These are phyloP conservation scores for Mormyrops boulengeri DNA, from an alignment of 2,797 vertebrate genomes.

Conservation along the genomic window DNA sequence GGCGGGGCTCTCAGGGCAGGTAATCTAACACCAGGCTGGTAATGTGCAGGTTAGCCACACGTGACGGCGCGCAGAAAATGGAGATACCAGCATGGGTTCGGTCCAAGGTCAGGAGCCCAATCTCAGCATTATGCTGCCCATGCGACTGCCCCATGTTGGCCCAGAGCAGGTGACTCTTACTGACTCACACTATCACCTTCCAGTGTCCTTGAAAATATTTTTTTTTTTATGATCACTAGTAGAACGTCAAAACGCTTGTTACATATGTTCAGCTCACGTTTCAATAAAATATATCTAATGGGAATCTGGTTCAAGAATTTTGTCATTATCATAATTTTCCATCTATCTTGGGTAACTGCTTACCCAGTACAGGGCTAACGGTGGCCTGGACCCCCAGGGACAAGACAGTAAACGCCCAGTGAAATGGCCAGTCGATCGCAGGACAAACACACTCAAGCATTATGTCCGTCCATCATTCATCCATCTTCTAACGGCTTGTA, in stretches of 20 bases:
- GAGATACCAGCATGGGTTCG: neutral
- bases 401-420: neutral
- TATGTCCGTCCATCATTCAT: neutral
- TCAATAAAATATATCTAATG: neutral
- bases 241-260: neutral
- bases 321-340: neutral
- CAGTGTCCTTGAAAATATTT: neutral
- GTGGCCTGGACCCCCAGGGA: neutral
- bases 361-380: neutral
- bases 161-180: neutral
- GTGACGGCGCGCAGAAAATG: conserved; percentile 19
- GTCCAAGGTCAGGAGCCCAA: conserved; percentile 12
- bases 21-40: conserved; percentile 17
- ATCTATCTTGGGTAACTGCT: neutral
- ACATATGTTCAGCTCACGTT: neutral
- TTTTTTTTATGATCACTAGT: neutral
- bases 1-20: neutral
- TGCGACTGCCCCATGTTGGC: neutral
- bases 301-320: neutral
- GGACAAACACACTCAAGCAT: neutral
- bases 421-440: neutral
- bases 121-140: neutral
- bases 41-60: conserved; percentile 17
- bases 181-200: neutral
- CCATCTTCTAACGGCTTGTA: neutral